Conservation (phyloP, 2,797 vertebrate species). For the Scolopax bukidnonensis region DNA sequence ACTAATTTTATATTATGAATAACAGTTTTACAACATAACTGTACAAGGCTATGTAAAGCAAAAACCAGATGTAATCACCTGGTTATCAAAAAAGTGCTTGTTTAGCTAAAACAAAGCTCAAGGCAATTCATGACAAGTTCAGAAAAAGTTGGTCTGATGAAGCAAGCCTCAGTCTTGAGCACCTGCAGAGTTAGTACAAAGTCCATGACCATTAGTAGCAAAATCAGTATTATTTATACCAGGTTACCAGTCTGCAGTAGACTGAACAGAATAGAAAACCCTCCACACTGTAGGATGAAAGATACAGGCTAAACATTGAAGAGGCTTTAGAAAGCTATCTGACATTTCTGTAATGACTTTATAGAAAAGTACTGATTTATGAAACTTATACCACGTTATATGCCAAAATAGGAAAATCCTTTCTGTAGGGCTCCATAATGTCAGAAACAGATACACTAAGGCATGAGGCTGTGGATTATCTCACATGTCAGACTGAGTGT, state of each 20-base stretch:
- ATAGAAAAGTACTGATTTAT: neutral
- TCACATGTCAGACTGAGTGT: neutral
- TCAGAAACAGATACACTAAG: neutral
- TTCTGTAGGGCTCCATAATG: neutral
- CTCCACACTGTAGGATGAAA: neutral
- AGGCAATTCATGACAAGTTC: neutral
- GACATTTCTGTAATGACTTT: neutral
- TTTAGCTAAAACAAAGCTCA: neutral
- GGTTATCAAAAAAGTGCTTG: neutral
- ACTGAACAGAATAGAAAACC: neutral
- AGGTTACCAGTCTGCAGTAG: neutral
- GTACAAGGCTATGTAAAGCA: neutral
- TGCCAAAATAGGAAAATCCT: neutral
- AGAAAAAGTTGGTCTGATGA: neutral
- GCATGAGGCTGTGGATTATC: neutral
- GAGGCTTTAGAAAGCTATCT: neutral
- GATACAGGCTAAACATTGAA: neutral
- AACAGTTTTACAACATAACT: neutral
- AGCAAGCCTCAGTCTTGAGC: neutral
- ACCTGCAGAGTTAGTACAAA: neutral
- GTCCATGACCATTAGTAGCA: neutral
- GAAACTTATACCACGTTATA: neutral
- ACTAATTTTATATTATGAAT: neutral
- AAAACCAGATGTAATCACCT: neutral
- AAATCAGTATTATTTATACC: neutral